Conservation (phyloP, 2,888 invertebrate species). For the Trilocha varians region DNA sequence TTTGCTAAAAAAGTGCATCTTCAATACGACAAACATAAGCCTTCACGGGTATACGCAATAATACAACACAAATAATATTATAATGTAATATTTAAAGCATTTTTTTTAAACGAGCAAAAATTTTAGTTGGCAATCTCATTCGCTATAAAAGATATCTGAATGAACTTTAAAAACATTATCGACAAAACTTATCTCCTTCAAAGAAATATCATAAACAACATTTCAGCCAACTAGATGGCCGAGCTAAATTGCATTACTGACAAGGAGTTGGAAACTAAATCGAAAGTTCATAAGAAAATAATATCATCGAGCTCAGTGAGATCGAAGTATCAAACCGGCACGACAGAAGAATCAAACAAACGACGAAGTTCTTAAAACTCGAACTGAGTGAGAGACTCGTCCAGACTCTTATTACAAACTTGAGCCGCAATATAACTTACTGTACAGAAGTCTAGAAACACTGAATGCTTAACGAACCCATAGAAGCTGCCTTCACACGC, state of each 20-base stretch:
- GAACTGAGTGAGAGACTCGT: constrained; percentile 30
- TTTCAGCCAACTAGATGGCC: constrained; percentile 5
- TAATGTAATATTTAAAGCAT: too few relatives aligned
- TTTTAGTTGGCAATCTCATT: too few relatives aligned
- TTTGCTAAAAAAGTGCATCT: background rate
- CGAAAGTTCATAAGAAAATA: constrained; percentile 47
- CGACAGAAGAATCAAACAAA: constrained; percentile 55
- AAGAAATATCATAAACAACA: background rate
- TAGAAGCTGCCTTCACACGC: too few relatives aligned
- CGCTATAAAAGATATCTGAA: too few relatives aligned
- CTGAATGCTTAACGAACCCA: too few relatives aligned
- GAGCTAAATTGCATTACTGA: constrained; percentile 32
- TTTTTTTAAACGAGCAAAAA: too few relatives aligned
- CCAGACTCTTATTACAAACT: constrained; percentile 60
- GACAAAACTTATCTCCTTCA: background rate
- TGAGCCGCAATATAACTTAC: too few relatives aligned
- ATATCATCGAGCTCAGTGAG: constrained; percentile 43
- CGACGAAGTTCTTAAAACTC: constrained; percentile 50
- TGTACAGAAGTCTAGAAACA: too few relatives aligned
- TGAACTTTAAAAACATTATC: too few relatives aligned
- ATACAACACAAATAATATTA: too few relatives aligned
- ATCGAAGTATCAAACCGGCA: constrained; percentile 33
- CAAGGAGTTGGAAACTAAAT: constrained; percentile 33
- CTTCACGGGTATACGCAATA: too few relatives aligned
- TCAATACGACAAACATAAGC: too few relatives aligned